phyloP scores from a whole-genome alignment of 2,113 vertebrate genomes.

The Hirundichthys speculiger region DNA sequence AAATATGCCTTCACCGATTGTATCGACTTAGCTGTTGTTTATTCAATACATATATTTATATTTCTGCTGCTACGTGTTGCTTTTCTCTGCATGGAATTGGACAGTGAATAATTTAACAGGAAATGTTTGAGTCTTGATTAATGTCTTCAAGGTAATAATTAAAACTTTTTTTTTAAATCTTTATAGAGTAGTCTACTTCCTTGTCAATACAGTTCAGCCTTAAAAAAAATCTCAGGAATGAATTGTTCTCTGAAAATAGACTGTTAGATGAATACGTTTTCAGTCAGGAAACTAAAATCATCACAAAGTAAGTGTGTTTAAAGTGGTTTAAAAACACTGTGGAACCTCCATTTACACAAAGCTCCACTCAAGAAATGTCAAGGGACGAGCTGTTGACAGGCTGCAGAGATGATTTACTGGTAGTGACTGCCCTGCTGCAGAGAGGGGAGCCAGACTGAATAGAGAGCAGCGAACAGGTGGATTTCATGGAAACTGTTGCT shows the following conservation, averaged over 20 bases:
- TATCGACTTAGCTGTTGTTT: neutral
- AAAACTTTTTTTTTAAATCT: neutral
- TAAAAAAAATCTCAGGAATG: no score
- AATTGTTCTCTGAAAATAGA: no score
- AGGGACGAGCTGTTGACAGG: conserved; percentile 30
- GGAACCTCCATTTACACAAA: conserved; percentile 19
- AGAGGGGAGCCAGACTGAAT: conserved; percentile 21
- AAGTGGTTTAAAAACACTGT: conserved; percentile 21
- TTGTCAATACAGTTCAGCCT: neutral
- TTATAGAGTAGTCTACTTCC: neutral
- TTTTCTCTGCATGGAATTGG: neutral
- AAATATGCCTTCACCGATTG: conserved; percentile 10
- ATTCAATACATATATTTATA: neutral
- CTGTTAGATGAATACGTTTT: neutral
- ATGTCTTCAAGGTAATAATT: neutral
- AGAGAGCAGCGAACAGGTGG: conserved; percentile 17
- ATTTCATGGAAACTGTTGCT: conserved; percentile 23
- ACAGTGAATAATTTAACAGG: neutral
- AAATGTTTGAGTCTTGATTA: neutral
- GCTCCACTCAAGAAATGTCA: conserved; percentile 37
- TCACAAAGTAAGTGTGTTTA: conserved; percentile 5
- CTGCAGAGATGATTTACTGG: conserved; percentile 42
- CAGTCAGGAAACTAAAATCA: conserved; percentile 3
- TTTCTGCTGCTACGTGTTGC: neutral
- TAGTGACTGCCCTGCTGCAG: conserved; percentile 30